Evolutionary conservation across 1,140 invertebrate species (phyloP).

Genomic region (Matsumurasca onukii): DNA sequence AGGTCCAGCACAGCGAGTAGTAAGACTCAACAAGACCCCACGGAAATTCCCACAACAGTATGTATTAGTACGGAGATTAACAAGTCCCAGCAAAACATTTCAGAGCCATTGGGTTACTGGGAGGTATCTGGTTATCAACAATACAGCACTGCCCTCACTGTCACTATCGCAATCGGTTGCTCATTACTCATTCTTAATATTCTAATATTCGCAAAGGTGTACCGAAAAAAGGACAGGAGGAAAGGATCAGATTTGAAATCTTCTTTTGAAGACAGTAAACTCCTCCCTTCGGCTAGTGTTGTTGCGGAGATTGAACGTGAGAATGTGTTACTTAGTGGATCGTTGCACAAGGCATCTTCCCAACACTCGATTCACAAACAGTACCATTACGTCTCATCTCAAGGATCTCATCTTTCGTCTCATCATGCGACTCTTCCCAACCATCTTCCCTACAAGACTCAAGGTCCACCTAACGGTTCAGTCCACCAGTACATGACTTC

Average conservation of each 20-base stretch:
- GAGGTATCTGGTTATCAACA: conserved; percentile 72
- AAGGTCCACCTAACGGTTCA: background rate
- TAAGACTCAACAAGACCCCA: conserved; percentile 41
- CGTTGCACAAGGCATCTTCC: conserved; percentile 1
- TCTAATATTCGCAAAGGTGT: conserved; percentile 89
- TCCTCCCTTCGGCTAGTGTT: conserved; percentile 17
- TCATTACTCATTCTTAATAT: conserved; percentile 75
- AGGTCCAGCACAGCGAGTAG: conserved; percentile 53
- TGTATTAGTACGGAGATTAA: conserved; percentile 21
- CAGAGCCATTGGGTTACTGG: conserved; percentile 64
- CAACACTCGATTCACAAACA: conserved; percentile 19
- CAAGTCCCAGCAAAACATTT: conserved; percentile 47
- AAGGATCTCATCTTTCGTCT: too few species aligned
- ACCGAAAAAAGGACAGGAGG: conserved; percentile 84
- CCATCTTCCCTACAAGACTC: conserved; percentile 27
- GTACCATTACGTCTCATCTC: too few species aligned
- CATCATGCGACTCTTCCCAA: conserved; percentile 9
- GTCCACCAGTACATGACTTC: background rate
- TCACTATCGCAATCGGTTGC: conserved; percentile 86
- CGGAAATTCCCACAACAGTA: background rate
- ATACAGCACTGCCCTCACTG: conserved; percentile 77
- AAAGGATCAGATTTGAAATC: conserved; percentile 33
- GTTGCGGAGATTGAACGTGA: conserved; percentile 34
- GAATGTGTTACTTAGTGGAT: background rate
- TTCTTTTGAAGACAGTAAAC: conserved; percentile 39